These are phyloP conservation scores for Ursus arctos DNA, from an alignment of 2,113 vertebrate species.

Conservation along the genomic window DNA sequence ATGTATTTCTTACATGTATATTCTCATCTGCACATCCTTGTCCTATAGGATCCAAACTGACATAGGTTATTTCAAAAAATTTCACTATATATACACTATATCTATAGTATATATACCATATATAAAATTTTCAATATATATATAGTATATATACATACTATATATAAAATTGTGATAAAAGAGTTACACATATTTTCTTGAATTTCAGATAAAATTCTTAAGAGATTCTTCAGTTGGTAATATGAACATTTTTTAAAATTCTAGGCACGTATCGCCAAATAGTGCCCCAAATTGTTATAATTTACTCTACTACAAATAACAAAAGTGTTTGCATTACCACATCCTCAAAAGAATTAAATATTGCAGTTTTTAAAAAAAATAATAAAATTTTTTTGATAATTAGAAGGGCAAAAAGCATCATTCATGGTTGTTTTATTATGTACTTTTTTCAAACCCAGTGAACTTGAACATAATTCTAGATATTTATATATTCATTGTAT, in stretches of 20 bases:
- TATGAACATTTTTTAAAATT: background rate
- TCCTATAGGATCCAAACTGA: background rate
- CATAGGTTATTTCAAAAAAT: background rate
- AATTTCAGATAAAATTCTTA: background rate
- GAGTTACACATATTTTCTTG: background rate
- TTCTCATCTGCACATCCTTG: background rate
- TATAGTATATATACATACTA: background rate
- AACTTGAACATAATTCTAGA: background rate
- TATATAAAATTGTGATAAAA: background rate
- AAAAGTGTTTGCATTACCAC: background rate
- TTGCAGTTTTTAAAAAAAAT: background rate
- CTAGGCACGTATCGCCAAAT: background rate
- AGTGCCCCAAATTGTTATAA: background rate
- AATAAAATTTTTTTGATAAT: background rate
- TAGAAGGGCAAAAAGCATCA: background rate
- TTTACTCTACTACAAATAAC: background rate
- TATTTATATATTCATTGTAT: background rate
- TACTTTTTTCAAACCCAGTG: background rate
- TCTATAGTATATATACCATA: too few relatives aligned
- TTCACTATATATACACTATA: background rate
- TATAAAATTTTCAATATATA: too few relatives aligned
- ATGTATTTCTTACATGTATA: background rate
- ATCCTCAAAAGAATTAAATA: background rate
- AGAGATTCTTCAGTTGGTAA: background rate
- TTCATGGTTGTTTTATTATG: background rate